Evolutionary conservation across 2,113 vertebrate species (phyloP).

Genomic region (Gorsachius goisagi): DNA sequence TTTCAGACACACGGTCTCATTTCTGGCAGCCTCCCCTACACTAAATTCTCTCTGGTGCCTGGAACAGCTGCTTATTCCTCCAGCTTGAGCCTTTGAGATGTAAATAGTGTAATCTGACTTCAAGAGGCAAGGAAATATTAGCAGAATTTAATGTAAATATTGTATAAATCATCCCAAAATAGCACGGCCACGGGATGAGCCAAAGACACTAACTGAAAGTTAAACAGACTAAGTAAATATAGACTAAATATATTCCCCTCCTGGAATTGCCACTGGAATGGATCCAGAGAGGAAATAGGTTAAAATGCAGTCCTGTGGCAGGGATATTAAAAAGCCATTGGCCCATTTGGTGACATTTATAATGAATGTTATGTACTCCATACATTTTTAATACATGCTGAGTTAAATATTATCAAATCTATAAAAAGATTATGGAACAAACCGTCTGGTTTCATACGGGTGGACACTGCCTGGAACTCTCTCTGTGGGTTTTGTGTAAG

Average conservation of each 20-base stretch:
- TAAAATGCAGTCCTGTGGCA: constrained; percentile 58
- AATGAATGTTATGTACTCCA: constrained; percentile 51
- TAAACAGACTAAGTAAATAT: constrained; percentile 63
- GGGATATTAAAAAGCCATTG: constrained; percentile 54
- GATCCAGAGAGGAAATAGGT: constrained; percentile 62
- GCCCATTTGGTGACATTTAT: constrained; percentile 32
- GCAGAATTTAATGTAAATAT: constrained; percentile 70
- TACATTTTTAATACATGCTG: constrained; percentile 28
- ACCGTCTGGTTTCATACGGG: constrained; percentile 30
- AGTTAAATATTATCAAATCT: constrained; percentile 63
- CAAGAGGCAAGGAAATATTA: constrained; percentile 72
- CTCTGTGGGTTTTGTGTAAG: constrained; percentile 25
- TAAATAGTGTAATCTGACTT: constrained; percentile 63
- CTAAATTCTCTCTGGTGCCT: constrained; percentile 51
- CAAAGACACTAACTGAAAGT: constrained; percentile 68
- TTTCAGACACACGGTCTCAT: constrained; percentile 8
- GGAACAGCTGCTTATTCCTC: constrained; percentile 59
- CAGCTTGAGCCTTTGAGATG: constrained; percentile 51
- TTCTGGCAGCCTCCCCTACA: constrained; percentile 21
- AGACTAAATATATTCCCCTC: constrained; percentile 70
- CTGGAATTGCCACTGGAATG: constrained; percentile 58
- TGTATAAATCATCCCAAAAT: constrained; percentile 71
- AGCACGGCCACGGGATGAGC: constrained; percentile 58
- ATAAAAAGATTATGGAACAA: constrained; percentile 65
- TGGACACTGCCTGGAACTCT: constrained; percentile 21